These are phyloP conservation scores for Campylomormyrus numenius DNA, from an alignment of 2,113 vertebrate genomes.

Conservation along the genomic window DNA sequence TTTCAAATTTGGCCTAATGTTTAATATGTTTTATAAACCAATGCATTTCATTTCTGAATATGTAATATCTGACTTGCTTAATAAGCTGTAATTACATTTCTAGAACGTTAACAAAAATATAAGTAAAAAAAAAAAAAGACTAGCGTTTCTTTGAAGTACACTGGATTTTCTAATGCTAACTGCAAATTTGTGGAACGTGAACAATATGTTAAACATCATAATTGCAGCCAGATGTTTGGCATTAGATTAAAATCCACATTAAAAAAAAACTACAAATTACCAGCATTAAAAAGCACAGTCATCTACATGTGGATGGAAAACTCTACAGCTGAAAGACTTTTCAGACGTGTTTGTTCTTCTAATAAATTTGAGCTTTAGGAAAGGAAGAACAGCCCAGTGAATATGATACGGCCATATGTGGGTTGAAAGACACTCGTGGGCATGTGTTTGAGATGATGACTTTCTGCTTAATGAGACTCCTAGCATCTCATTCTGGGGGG, in stretches of 20 bases:
- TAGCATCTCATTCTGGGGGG: neutral
- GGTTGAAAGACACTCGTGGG: neutral
- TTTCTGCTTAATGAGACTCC: neutral
- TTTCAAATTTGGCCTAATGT: neutral
- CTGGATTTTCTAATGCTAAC: neutral
- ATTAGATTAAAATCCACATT: neutral
- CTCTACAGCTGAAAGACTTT: neutral
- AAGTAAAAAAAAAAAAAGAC: neutral
- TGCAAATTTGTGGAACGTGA: neutral
- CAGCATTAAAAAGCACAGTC: neutral
- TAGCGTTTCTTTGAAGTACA: neutral
- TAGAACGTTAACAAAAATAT: neutral
- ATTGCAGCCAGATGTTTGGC: neutral
- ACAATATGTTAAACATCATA: neutral
- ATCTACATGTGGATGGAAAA: neutral
- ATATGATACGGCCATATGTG: neutral
- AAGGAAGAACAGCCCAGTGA: neutral
- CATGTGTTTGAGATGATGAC: neutral
- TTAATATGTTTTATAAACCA: neutral
- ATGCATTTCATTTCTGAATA: neutral
- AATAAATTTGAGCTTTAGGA: neutral
- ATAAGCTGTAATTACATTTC: neutral
- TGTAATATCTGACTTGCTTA: neutral
- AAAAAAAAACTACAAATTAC: neutral
- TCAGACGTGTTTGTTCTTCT: neutral